Conservation (phyloP, 2,113 vertebrate genomes). For the Sardina pilchardus region DNA sequence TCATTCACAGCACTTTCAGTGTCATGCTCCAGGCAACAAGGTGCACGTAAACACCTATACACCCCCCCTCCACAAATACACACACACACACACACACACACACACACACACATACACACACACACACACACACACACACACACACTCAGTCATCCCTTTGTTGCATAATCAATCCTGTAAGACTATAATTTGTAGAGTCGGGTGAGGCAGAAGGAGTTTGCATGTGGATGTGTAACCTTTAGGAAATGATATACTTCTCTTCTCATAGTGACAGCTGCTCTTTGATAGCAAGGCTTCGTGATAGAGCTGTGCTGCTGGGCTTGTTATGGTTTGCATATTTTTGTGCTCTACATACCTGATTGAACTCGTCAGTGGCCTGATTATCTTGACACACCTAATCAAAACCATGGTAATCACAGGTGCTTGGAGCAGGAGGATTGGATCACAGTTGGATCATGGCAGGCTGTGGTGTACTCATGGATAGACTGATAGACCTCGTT, state of each 20-base stretch:
- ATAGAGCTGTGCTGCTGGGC: neutral
- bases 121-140: neutral
- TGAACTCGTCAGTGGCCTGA: too few relatives aligned
- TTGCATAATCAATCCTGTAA: neutral
- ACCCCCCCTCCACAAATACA: too few relatives aligned
- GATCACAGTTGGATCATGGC: neutral
- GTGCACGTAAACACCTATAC: too few relatives aligned
- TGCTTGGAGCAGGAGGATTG: neutral
- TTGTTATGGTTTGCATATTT: neutral
- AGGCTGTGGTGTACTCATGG: neutral
- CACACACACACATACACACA: neutral
- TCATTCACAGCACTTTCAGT: too few relatives aligned
- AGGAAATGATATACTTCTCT: neutral
- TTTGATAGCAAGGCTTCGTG: neutral
- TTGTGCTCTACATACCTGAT: neutral
- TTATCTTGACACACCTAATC: neutral
- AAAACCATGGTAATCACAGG: neutral
- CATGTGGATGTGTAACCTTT: neutral
- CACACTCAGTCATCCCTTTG: neutral
- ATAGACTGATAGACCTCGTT: neutral
- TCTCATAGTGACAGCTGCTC: neutral
- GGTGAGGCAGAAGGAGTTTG: neutral
- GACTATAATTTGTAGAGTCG: too few relatives aligned
- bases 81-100: neutral
- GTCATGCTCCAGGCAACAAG: too few relatives aligned